These are phyloP conservation scores for Axis porcinus DNA, from an alignment of 2,113 vertebrate species.

Conservation along the genomic window DNA sequence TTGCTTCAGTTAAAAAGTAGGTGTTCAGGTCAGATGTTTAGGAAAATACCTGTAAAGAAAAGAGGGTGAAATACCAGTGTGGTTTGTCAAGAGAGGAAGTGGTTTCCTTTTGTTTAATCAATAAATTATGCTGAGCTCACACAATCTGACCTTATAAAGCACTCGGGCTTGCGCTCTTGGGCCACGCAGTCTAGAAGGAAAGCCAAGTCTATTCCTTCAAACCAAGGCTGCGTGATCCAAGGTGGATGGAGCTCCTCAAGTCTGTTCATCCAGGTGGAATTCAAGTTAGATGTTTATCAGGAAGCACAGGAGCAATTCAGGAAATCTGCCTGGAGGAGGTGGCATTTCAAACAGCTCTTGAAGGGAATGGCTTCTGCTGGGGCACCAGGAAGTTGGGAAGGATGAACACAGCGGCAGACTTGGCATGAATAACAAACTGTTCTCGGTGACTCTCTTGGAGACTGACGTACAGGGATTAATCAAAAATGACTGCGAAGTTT, in stretches of 20 bases:
- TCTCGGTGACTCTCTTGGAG: neutral
- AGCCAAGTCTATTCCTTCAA: neutral
- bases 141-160: neutral
- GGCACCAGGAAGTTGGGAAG: neutral
- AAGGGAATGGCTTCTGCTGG: neutral
- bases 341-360: neutral
- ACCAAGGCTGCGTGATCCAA: neutral
- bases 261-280: neutral
- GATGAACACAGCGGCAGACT: neutral
- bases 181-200: neutral
- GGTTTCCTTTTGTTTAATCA: neutral
- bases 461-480: neutral
- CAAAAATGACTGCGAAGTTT: neutral
- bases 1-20: neutral
- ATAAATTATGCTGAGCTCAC: neutral
- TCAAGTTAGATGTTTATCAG: neutral
- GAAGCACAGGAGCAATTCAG: neutral
- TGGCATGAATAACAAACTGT: neutral
- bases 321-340: neutral
- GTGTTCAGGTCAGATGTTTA: neutral
- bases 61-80: neutral
- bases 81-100: neutral
- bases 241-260: neutral
- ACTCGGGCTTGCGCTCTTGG: neutral
- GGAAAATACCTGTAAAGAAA: neutral